Evolutionary conservation across 2,888 invertebrate species (phyloP).

Genomic region (Drosophila emarginata): DNA sequence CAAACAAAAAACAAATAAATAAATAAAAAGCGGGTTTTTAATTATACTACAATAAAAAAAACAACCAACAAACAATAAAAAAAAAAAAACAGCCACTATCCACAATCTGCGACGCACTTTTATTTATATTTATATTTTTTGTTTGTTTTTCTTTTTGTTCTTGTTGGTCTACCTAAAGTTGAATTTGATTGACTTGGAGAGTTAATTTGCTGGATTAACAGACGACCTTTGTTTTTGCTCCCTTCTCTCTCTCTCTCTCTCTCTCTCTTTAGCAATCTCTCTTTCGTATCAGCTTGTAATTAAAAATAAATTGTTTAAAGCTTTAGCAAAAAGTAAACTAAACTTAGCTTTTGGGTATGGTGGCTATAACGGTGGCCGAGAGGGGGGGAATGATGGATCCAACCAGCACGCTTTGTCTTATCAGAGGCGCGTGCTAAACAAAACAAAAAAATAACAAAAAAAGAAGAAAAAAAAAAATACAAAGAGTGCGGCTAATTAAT

Average conservation of each 20-base stretch:
- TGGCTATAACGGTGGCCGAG: neutral
- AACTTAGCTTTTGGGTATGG: neutral
- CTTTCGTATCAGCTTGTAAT: constrained; percentile 19
- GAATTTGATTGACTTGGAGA: constrained; percentile 26
- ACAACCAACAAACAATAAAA: constrained; percentile 11
- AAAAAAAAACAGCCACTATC: constrained; percentile 8
- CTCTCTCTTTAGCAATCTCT: too few relatives aligned
- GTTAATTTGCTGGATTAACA: constrained; percentile 22
- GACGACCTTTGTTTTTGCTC: constrained; percentile 29
- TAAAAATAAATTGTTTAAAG: neutral
- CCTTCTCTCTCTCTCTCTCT: neutral
- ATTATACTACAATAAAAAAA: constrained; percentile 42
- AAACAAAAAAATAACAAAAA: neutral
- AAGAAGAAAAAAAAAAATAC: neutral
- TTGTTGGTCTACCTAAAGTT: neutral
- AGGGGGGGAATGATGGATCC: neutral
- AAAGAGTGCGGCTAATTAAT: constrained; percentile 28
- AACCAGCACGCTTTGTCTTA: neutral
- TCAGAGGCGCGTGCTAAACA: neutral
- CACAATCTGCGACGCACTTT: constrained; percentile 61
- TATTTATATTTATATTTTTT: constrained; percentile 15
- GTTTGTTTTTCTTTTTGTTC: constrained; percentile 1
- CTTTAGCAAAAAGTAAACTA: constrained; percentile 1
- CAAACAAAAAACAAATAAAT: constrained; percentile 13
- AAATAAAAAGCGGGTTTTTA: constrained; percentile 56